Percentiles rank a stretch among this genome's conserved stretches.
phyloP scores from a whole-genome alignment of 2,113 vertebrate genomes.

The Chionis minor region DNA sequence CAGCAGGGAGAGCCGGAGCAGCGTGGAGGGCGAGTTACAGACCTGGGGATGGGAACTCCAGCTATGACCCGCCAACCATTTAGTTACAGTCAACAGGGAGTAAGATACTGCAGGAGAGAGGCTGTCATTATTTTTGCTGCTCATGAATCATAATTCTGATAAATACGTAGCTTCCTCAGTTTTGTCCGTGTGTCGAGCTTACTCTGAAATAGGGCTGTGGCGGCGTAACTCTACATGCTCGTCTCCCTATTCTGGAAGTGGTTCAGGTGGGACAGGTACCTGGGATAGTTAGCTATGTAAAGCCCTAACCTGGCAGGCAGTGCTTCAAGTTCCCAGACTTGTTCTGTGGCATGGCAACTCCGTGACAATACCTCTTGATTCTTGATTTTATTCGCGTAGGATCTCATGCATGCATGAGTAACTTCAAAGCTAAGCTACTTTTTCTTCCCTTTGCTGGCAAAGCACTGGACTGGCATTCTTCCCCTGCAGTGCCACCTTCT shows the following conservation, averaged over 20 bases:
- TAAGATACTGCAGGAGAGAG: not conserved
- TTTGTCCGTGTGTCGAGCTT: not conserved
- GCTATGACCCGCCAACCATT: not conserved
- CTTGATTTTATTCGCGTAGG: not conserved
- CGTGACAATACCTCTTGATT: not conserved
- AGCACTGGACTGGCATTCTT: not conserved
- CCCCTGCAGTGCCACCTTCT: not conserved
- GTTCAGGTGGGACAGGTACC: not conserved
- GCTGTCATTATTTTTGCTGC: not conserved
- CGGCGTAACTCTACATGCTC: not conserved
- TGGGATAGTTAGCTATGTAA: not conserved
- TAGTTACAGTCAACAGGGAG: not conserved
- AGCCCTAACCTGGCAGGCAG: not conserved
- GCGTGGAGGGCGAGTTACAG: not conserved
- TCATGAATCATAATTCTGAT: not conserved
- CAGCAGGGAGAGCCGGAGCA: not conserved
- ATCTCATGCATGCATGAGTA: not conserved
- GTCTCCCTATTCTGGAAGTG: not conserved
- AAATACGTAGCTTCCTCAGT: not conserved
- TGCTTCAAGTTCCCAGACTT: not conserved
- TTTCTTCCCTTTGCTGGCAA: not conserved
- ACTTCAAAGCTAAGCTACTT: not conserved
- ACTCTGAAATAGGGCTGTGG: not conserved
- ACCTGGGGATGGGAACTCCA: not conserved
- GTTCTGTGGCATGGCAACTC: not conserved